A percentile compares a stretch with the other conserved stretches of the same genome.
These are phyloP conservation scores for Psilopogon haemacephalus DNA, from an alignment of 2,113 vertebrate species.

Conservation along the genomic window DNA sequence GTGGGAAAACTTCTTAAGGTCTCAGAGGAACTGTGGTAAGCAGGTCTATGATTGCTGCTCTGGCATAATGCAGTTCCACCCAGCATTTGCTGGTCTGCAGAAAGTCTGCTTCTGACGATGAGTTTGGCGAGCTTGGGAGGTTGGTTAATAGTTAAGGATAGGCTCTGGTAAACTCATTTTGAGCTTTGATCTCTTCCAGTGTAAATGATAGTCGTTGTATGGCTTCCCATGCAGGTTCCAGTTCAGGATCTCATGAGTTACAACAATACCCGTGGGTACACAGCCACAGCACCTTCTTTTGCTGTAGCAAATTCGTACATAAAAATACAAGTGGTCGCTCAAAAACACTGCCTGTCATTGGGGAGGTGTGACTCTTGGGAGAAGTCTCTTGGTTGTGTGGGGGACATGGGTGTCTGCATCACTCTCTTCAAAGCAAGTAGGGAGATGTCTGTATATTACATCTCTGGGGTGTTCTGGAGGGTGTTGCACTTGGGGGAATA, in stretches of 20 bases:
- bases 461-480: not conserved
- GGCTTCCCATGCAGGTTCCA: not conserved
- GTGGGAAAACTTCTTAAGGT: not conserved
- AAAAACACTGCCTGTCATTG: not conserved
- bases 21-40: not conserved
- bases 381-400: not conserved
- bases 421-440: not conserved
- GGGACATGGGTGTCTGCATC: not conserved
- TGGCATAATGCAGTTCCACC: not conserved
- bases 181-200: constrained; percentile 1
- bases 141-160: not conserved
- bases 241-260: not conserved
- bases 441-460: not conserved
- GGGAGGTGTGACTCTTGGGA: not conserved
- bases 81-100: not conserved
- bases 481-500: not conserved
- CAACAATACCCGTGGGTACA: not conserved
- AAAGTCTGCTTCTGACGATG: not conserved
- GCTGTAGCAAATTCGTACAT: not conserved
- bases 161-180: not conserved
- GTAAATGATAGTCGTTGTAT: not conserved
- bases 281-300: not conserved
- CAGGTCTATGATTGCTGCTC: not conserved
- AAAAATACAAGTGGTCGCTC: not conserved
- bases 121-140: not conserved